Evolutionary conservation across 2,888 invertebrate species (phyloP), one percentile per base, ranked within the genome.

Genomic region (Drosophila imparisetae): DNA sequence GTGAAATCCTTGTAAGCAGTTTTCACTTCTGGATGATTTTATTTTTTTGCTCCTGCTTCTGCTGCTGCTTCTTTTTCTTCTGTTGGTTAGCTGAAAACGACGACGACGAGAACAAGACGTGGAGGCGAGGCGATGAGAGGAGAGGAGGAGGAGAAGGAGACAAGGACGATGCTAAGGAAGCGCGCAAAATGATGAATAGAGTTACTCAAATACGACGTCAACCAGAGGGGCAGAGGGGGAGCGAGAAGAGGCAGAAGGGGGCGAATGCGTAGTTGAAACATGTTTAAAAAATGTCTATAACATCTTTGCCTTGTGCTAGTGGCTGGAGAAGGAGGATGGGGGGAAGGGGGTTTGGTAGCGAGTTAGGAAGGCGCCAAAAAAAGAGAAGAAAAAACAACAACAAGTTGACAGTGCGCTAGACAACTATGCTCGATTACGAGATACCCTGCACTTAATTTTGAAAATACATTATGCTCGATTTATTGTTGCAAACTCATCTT

Each of bases 1-100:
- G 53, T 59, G 68, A 89, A 89, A 83, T 87, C 90, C 88, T 89
- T 85, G 90, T 88, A 89, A 89, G 88, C 88, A 88, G 86, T 88
- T 90, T 90, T 89, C 88, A 78, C 86, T 89, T 87, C 72, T 79
- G 74, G 65, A 63, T 76, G 75, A 70, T 75, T 75, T 73, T 79
- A 68, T 79, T 60, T 49, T 55, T 42, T 24, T 48, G 52, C 52
- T 42, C 1, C n/a, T 53, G 45, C 29, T 67, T 53, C 24, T 52
- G 42, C 36, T 45, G 7, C 29, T 66, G 48, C 24, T 52, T 27
- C 7, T 36, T 48, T 21, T 38, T 64, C 65, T 69, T 57, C 64
- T 75, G 57, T 65, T 67, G 80, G 68, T 76, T 80, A 80, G 69
- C 78, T 72, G 36, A 80, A 66, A 66, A 75, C 64, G 63, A 49